Conservation (phyloP, 2,113 vertebrate genomes). For the Caloenas nicobarica region DNA sequence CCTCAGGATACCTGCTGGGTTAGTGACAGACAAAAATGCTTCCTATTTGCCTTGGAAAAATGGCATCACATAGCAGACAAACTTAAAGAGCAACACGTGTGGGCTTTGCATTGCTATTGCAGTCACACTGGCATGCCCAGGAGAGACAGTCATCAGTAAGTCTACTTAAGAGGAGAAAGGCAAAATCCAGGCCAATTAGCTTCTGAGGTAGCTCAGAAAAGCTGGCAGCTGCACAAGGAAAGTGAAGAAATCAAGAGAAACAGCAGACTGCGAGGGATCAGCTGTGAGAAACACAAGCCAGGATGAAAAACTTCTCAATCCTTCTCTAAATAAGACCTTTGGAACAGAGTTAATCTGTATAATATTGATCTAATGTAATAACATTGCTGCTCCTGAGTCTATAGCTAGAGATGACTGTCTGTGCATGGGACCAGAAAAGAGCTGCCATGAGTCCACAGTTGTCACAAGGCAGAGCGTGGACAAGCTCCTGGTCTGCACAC, state of each 20-base stretch:
- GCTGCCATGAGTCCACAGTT: not conserved
- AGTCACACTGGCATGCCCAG: not conserved
- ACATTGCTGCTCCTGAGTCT: not conserved
- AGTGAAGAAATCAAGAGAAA: not conserved
- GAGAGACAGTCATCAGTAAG: not conserved
- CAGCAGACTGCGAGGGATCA: not conserved
- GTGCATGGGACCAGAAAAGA: not conserved
- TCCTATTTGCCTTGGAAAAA: not conserved
- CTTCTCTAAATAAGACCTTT: not conserved
- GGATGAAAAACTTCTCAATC: not conserved
- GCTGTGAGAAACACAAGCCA: not conserved
- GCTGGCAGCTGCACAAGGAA: not conserved
- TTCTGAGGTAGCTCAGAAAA: constrained; percentile 19
- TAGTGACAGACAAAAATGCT: not conserved
- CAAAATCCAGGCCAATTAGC: not conserved
- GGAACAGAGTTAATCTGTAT: not conserved
- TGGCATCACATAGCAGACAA: not conserved
- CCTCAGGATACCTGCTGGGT: not conserved
- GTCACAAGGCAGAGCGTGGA: fast-evolving
- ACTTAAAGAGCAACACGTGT: not conserved
- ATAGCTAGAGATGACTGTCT: not conserved
- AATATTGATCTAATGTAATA: not conserved
- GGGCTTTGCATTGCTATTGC: not conserved
- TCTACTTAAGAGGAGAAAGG: not conserved
- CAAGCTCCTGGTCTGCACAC: not conserved